Percentiles rank a stretch among this genome's conserved stretches.
These are phyloP conservation scores for Acanthornis magna DNA, from an alignment of 2,797 vertebrate genomes.

Conservation along the genomic window DNA sequence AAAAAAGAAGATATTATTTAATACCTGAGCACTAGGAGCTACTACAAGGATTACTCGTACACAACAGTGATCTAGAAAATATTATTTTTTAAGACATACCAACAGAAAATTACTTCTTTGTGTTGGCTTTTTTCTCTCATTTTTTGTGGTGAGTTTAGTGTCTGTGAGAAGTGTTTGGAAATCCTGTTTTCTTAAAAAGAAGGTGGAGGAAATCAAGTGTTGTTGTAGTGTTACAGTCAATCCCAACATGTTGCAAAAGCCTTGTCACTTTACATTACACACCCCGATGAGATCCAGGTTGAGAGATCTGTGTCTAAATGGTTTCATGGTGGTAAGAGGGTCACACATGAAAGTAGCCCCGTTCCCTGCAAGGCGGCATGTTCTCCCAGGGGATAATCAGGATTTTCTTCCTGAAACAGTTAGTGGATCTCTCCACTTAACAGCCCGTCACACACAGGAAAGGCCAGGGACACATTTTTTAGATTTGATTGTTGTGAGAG, in stretches of 20 bases:
- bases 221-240: neutral
- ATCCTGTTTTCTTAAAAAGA: neutral
- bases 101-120: neutral
- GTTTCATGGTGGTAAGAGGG: constrained; percentile 23
- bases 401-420: constrained; percentile 24
- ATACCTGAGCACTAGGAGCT: neutral
- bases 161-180: neutral
- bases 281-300: neutral
- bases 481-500: neutral
- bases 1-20: neutral
- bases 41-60: neutral
- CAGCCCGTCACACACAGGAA: neutral
- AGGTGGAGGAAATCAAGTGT: neutral
- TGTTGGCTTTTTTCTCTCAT: neutral
- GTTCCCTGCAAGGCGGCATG: neutral
- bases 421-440: neutral
- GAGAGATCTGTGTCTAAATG: constrained; percentile 1
- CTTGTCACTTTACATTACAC: constrained; percentile 19
- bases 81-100: neutral
- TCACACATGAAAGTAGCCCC: constrained; percentile 14
- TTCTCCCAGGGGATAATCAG: constrained; percentile 26
- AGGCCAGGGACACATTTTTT: neutral
- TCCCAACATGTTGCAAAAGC: constrained; percentile 4
- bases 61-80: neutral
- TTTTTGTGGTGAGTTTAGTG: neutral